A percentile compares a stretch with the other conserved stretches of the same genome.
Evolutionary conservation across 2,113 vertebrate genomes (phyloP).

Genomic region (Grantiella picta): DNA sequence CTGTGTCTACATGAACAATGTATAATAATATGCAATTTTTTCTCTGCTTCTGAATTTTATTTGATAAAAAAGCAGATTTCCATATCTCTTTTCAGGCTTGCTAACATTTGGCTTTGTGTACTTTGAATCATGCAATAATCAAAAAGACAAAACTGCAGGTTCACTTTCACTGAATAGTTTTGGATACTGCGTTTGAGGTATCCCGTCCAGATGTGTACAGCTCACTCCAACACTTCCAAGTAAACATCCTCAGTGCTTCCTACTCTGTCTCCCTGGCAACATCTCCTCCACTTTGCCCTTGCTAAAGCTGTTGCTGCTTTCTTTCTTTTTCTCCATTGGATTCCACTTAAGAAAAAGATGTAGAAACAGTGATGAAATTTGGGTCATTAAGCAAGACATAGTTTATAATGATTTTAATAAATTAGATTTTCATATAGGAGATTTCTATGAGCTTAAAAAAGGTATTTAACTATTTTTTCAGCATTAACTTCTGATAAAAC

Average conservation of each 20-base stretch:
- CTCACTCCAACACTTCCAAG: background rate
- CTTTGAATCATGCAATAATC: background rate
- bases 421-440: background rate
- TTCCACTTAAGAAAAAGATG: background rate
- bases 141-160: background rate
- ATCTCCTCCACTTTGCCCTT: background rate
- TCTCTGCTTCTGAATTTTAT: background rate
- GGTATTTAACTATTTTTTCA: background rate
- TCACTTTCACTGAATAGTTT: background rate
- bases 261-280: background rate
- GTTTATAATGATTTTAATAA: background rate
- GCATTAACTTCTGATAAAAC: background rate
- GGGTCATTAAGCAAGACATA: background rate
- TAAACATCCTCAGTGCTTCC: background rate
- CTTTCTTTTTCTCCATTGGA: background rate
- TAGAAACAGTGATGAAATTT: background rate
- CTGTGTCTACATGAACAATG: background rate
- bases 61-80: background rate
- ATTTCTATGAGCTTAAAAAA: background rate
- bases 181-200: background rate
- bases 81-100: background rate
- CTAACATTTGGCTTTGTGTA: background rate
- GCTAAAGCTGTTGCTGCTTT: background rate
- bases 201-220: fast-evolving
- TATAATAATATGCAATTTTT: background rate